Evolutionary conservation across 2,797 vertebrate genomes (phyloP).

Genomic region (Novumbra hubbsi): DNA sequence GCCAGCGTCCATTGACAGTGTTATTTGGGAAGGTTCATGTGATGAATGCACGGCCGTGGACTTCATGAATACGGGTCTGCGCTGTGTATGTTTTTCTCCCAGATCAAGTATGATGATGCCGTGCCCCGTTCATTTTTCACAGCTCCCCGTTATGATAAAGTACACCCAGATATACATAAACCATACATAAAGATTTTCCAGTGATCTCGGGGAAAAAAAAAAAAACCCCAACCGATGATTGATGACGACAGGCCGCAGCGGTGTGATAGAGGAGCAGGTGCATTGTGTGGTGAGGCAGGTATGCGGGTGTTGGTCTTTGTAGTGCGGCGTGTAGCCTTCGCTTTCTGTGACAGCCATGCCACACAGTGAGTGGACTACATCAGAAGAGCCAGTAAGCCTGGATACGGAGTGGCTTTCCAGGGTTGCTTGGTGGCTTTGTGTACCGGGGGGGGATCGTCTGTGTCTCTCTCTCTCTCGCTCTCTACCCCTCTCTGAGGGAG

Average conservation of each 20-base stretch:
- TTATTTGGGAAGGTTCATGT: not conserved
- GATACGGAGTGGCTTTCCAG: slow-evolving; percentile 64
- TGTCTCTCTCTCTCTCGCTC: slow-evolving; percentile 57
- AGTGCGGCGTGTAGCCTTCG: slow-evolving; percentile 35
- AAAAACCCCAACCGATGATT: not conserved
- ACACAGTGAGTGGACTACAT: slow-evolving; percentile 22
- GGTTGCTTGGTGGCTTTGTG: slow-evolving; percentile 61
- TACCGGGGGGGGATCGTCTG: slow-evolving; percentile 27
- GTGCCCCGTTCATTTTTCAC: not conserved
- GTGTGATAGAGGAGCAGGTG: slow-evolving; percentile 42
- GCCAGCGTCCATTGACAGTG: not conserved
- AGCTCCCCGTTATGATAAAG: not conserved
- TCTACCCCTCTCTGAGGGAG: slow-evolving; percentile 77
- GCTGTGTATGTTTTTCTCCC: not conserved
- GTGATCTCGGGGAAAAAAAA: not conserved
- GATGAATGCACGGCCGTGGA: not conserved
- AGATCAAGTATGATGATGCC: not conserved
- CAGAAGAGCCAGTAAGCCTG: slow-evolving; percentile 54
- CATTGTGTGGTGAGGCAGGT: slow-evolving; percentile 4
- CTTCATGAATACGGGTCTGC: not conserved
- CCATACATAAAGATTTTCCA: not conserved
- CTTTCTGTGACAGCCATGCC: slow-evolving; percentile 34
- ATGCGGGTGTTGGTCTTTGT: slow-evolving; percentile 37
- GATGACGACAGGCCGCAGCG: slow-evolving; percentile 27
- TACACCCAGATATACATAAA: not conserved